A percentile compares a stretch with the other conserved stretches of the same genome.
These are phyloP conservation scores for Microcebus jonahi DNA, from an alignment of 2,113 vertebrate species.

Conservation along the genomic window DNA sequence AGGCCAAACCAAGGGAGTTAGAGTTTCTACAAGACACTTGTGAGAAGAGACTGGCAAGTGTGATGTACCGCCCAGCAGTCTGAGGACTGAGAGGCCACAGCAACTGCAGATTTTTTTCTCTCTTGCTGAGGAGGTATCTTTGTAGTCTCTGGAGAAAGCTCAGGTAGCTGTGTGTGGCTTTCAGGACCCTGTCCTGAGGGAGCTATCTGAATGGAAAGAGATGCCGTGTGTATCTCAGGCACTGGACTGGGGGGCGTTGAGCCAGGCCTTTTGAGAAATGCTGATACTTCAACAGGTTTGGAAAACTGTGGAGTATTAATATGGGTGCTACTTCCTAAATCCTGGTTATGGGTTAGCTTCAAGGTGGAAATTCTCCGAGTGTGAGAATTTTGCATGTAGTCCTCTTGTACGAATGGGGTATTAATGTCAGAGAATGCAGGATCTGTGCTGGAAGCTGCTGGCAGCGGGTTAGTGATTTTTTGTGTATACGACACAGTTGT, in stretches of 20 bases:
- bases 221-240: conserved; percentile 87
- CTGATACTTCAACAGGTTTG: conserved; percentile 66
- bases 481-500: conserved; percentile 87
- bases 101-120: conserved; percentile 83
- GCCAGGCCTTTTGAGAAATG: conserved; percentile 75
- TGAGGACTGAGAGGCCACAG: conserved; percentile 84
- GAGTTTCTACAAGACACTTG: conserved; percentile 73
- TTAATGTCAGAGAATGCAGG: conserved; percentile 62
- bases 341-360: conserved; percentile 88
- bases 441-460: conserved; percentile 59
- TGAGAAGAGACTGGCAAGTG: conserved; percentile 81
- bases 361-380: conserved; percentile 91
- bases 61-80: conserved; percentile 87
- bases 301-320: conserved; percentile 67
- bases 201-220: conserved; percentile 90
- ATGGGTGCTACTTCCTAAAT: conserved; percentile 45
- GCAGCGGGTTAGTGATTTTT: conserved; percentile 82
- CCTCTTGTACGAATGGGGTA: conserved; percentile 80
- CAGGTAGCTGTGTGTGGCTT: conserved; percentile 85
- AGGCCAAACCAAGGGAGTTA: conserved; percentile 80
- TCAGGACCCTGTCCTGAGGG: conserved; percentile 82
- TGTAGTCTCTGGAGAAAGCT: conserved; percentile 85
- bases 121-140: conserved; percentile 84
- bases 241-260: conserved; percentile 77
- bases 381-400: conserved; percentile 84